Evolutionary conservation across 2,113 vertebrate species (phyloP), one percentile per base, ranked within the genome.

Genomic region (Tachuris rubrigastra): DNA sequence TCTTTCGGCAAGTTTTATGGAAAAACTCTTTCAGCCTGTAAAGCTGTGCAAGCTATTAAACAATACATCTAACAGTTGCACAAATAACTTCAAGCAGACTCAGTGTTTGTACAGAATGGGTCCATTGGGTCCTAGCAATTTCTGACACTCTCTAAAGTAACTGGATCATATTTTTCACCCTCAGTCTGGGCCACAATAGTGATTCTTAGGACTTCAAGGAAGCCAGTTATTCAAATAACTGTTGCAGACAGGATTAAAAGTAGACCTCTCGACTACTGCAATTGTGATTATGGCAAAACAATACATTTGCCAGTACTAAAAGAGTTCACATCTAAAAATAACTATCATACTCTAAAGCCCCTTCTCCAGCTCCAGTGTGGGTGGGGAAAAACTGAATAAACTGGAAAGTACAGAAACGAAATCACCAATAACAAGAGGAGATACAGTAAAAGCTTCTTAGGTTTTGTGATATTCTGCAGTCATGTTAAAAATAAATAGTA

Each of bases 71-170:
- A 72, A 53, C 30, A 55, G 13, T 5, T 71, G 58, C 21, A 75
- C 10, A 50, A 55, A 59, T 13, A 37, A 62, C 39, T 81, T 39
- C 66, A 90, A 68, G 42, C 14, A 71, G 66, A 68, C 13, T 72
- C 65, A 23, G 10, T 37, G 62, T 46, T 65, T 53, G 15, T 8
- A 62, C 15, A 62, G 89, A 85, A 77, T 47, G 0, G 69, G 50
- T 42, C 28, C 18, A 35, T 5, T 0, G 0, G 7, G 21, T 35
- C 9, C 18, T 21, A 65, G 7, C 20, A 52, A 74, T 60, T 76
- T 82, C 62, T 89, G 42, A 53, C 18, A 46, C 33, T 59, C n/a
- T 65, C 44, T 41, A 19, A 66, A 89, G 33, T 65, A 80, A 83
- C 28, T 52, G 37, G 46, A 47, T 58, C 24, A 81, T 9, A 46